Evolutionary conservation across 2,888 invertebrate genomes (phyloP).

Genomic region (Pinctada fucata): DNA sequence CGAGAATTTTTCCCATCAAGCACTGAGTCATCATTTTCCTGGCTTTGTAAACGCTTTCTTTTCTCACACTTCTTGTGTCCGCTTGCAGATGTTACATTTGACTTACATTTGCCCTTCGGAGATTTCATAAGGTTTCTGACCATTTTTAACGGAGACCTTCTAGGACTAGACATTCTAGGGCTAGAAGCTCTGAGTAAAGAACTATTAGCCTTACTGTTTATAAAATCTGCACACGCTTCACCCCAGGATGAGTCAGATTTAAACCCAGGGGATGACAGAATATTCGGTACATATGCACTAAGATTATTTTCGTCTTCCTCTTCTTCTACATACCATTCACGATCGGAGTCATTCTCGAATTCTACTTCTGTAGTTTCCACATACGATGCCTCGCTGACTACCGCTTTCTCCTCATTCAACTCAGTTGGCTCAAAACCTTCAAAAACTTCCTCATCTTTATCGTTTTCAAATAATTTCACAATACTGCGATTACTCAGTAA

Average conservation of each 20-base stretch:
- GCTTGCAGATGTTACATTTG: neutral
- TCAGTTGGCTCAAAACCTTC: conserved; percentile 49
- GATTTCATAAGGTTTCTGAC: conserved; percentile 5
- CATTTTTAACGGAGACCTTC: neutral
- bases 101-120: neutral
- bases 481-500: conserved; percentile 57
- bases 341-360: conserved; percentile 50
- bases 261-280: conserved; percentile 62
- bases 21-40: neutral
- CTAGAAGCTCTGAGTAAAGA: neutral
- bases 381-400: conserved; percentile 56
- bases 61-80: conserved; percentile 11
- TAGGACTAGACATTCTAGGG: neutral
- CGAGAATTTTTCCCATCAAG: neutral
- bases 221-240: conserved; percentile 59
- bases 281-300: conserved; percentile 18
- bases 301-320: conserved; percentile 19
- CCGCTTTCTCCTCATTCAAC: conserved; percentile 32
- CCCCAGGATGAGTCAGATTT: conserved; percentile 63
- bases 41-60: conserved; percentile 16
- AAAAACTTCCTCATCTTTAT: conserved; percentile 53
- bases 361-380: conserved; percentile 56
- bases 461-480: conserved; percentile 51
- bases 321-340: conserved; percentile 53
- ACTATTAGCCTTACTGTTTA: conserved; percentile 41